Conservation (phyloP, 2,888 invertebrate genomes). For the Drosophila longiperda region DNA sequence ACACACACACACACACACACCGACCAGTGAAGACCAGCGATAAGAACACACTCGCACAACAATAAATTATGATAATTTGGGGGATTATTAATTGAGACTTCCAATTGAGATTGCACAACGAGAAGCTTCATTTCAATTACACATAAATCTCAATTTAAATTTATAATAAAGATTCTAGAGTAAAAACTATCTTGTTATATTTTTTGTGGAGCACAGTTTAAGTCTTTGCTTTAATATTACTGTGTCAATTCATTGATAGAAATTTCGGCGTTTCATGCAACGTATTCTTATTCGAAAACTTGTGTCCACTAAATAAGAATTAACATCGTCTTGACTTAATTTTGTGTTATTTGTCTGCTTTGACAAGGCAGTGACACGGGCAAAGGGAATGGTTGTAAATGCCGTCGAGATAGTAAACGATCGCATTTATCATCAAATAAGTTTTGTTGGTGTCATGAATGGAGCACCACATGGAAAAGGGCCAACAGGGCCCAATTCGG, state of each 20-base stretch:
- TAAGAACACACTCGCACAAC: conserved; percentile 21
- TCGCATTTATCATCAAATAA: conserved; percentile 68
- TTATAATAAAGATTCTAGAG: not conserved
- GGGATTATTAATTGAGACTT: not conserved
- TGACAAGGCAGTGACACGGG: not conserved
- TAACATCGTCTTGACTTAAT: conserved; percentile 58
- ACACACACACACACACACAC: conserved; percentile 9
- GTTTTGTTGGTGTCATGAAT: conserved; percentile 41
- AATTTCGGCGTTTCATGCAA: conserved; percentile 9
- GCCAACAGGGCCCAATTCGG: conserved; percentile 1
- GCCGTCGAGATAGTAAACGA: conserved; percentile 61
- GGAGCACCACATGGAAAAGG: conserved; percentile 8
- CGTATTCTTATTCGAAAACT: conserved; percentile 30
- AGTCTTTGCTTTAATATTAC: conserved; percentile 10
- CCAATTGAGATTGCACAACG: not conserved
- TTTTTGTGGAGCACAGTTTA: not conserved
- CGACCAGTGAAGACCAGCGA: conserved; percentile 45
- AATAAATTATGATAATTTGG: not conserved
- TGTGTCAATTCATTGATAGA: conserved; percentile 49
- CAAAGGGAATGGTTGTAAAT: conserved; percentile 29
- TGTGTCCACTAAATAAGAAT: conserved; percentile 78
- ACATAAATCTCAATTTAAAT: not conserved
- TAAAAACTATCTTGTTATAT: not conserved
- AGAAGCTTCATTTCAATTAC: not conserved
- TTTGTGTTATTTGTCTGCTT: conserved; percentile 43